Conservation (phyloP, 2,113 vertebrate genomes). For the Ammodytes dubius region DNA sequence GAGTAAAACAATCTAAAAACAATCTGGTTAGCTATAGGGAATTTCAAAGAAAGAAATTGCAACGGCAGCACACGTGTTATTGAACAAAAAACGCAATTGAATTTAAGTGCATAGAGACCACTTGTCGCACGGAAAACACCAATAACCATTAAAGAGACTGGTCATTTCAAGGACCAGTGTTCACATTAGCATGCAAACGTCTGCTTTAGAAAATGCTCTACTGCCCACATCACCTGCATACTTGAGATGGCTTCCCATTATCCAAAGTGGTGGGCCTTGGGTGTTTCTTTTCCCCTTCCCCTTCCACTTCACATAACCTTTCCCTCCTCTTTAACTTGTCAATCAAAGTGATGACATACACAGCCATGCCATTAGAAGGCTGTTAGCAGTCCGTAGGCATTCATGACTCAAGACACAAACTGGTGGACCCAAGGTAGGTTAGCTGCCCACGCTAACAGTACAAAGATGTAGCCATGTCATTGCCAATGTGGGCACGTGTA, state of each 20-base stretch:
- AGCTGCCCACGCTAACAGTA: conserved; percentile 18
- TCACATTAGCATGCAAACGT: not conserved
- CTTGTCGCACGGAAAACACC: too few relatives aligned
- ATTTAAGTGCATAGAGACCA: not conserved
- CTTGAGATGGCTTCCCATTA: conserved; percentile 1
- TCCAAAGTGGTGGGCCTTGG: not conserved
- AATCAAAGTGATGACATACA: conserved; percentile 24
- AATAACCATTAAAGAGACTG: not conserved
- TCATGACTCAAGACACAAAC: conserved; percentile 58
- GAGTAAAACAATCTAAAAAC: conserved; percentile 40
- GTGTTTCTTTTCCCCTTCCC: not conserved
- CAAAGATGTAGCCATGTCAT: conserved; percentile 20
- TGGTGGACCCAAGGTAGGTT: conserved; percentile 20
- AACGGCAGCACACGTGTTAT: conserved; percentile 19
- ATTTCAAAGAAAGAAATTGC: conserved; percentile 12
- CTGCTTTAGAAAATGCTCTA: conserved; percentile 1
- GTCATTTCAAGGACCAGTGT: not conserved
- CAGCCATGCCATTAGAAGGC: conserved; percentile 33
- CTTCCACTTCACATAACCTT: not conserved
- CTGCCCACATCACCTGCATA: conserved; percentile 5
- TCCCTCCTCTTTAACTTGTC: not conserved
- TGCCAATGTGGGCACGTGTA: conserved; percentile 33
- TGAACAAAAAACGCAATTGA: conserved; percentile 1
- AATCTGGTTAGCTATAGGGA: conserved; percentile 26
- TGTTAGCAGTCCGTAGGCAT: conserved; percentile 35